phyloP scores from a whole-genome alignment of 37 sponge, comb jelly and placozoan genomes.

The Theonella swinhoei region DNA sequence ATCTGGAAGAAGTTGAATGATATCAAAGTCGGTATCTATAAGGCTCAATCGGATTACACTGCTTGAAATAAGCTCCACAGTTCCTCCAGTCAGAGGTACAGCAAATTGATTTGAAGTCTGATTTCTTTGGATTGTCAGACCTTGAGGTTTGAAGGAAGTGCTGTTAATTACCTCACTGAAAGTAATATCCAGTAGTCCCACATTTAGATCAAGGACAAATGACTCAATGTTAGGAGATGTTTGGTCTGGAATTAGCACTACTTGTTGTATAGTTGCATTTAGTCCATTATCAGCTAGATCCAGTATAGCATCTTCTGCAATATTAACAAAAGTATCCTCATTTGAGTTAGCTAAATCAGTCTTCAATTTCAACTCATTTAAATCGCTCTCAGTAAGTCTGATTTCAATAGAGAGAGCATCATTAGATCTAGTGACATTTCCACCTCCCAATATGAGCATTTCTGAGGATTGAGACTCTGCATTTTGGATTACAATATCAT shows the following conservation, averaged over 20 bases:
- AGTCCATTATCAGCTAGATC: constrained; percentile 88
- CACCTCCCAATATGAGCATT: constrained; percentile 19
- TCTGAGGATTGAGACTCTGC: neutral
- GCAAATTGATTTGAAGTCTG: constrained; percentile 11
- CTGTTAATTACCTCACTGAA: constrained; percentile 79
- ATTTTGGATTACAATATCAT: constrained; percentile 44
- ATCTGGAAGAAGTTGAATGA: constrained; percentile 39
- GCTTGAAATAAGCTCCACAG: constrained; percentile 4
- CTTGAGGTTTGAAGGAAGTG: constrained; percentile 50
- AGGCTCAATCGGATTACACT: constrained; percentile 55
- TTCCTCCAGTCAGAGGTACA: constrained; percentile 52
- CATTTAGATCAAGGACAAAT: constrained; percentile 76
- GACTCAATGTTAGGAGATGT: constrained; percentile 46
- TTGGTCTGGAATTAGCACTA: constrained; percentile 50
- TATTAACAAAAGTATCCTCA: constrained; percentile 55
- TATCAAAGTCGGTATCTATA: constrained; percentile 37
- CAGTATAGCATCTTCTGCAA: constrained; percentile 51
- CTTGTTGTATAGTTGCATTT: constrained; percentile 33
- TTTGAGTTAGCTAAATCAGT: constrained; percentile 50
- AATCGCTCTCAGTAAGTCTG: constrained; percentile 25
- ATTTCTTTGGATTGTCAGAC: constrained; percentile 51
- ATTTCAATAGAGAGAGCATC: constrained; percentile 71
- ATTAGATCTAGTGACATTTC: constrained; percentile 27
- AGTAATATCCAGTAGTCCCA: constrained; percentile 61
- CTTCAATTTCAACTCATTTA: constrained; percentile 53